Conservation (phyloP, 2,888 invertebrate genomes). For the Xestia c-nigrum region DNA sequence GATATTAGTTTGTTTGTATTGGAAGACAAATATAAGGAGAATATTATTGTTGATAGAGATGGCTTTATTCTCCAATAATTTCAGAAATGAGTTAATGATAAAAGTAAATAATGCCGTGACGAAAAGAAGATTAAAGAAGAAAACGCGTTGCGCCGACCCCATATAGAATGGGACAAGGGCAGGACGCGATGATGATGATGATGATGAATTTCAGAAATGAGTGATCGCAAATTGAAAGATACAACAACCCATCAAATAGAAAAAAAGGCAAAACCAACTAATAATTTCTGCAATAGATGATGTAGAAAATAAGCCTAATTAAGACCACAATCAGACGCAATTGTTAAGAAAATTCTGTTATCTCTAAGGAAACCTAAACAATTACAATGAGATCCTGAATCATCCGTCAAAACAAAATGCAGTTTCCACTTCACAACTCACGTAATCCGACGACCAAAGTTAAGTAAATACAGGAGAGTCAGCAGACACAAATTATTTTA, state of each 20-base stretch:
- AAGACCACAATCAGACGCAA: background rate
- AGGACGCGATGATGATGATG: no score
- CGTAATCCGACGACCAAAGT: background rate
- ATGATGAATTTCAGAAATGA: no score
- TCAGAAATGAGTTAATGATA: background rate
- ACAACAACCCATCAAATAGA: background rate
- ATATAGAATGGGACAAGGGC: no score
- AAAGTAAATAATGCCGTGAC: no score
- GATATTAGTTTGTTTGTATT: background rate
- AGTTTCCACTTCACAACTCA: background rate
- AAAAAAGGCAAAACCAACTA: background rate
- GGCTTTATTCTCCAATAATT: background rate
- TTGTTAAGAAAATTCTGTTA: background rate
- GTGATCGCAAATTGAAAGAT: background rate
- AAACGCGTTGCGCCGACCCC: no score
- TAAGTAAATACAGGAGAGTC: background rate
- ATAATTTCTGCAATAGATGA: no score
- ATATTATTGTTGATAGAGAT: background rate
- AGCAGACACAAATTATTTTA: slow-evolving; percentile 28
- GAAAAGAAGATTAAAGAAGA: no score
- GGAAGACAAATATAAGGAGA: slow-evolving; percentile 2
- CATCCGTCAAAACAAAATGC: background rate
- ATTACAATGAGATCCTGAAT: background rate
- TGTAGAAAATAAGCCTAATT: no score
- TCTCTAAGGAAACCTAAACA: background rate